phyloP scores from a whole-genome alignment of 2,888 invertebrate genomes.

The Malthinus seriepunctatus region DNA sequence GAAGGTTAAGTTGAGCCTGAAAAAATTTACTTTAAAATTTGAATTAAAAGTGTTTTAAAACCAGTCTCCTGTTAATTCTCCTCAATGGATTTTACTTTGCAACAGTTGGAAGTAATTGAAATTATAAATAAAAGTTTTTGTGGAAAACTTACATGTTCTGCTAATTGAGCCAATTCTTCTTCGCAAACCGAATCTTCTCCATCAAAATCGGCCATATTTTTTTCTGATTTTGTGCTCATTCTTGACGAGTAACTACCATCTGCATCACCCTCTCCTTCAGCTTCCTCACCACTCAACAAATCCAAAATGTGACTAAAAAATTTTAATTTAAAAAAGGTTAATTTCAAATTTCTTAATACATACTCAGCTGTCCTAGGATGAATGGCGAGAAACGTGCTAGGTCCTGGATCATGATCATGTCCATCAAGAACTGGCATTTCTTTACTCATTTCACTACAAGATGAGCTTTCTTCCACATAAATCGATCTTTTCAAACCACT shows the following conservation, averaged over 20 bases:
- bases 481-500: constrained; percentile 46
- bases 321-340: not conserved
- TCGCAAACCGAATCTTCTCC: constrained; percentile 89
- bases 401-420: constrained; percentile 45
- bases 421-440: constrained; percentile 46
- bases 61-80: too few relatives aligned
- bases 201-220: constrained; percentile 93
- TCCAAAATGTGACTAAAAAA: constrained; percentile 64
- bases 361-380: constrained; percentile 47
- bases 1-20: constrained; percentile 50
- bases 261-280: constrained; percentile 60
- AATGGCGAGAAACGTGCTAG: constrained; percentile 47
- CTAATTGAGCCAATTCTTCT: constrained; percentile 75
- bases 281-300: constrained; percentile 68
- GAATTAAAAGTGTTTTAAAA: too few relatives aligned
- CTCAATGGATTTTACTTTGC: too few relatives aligned
- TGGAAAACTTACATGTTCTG: constrained; percentile 61
- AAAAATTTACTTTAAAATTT: constrained; percentile 3
- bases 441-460: constrained; percentile 54
- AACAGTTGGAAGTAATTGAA: not conserved
- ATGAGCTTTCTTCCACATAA: constrained; percentile 54
- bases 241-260: constrained; percentile 91
- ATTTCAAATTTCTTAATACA: constrained; percentile 27
- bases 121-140: not conserved
- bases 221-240: constrained; percentile 90